Evolutionary conservation across 1,140 invertebrate genomes (phyloP).

Genomic region (Eriocheir sinensis): DNA sequence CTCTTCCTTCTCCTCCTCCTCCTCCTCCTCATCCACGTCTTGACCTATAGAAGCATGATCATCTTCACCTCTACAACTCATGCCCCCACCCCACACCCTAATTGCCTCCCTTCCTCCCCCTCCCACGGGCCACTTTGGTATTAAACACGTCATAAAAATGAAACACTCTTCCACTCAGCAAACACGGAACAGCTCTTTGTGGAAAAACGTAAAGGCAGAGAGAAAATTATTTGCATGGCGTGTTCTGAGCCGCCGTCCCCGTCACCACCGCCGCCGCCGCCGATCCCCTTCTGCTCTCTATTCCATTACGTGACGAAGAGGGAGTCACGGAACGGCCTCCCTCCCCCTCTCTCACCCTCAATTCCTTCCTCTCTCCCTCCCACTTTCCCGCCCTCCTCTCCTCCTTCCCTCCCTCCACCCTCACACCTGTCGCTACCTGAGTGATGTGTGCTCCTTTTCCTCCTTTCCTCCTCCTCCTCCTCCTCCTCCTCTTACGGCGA

Average conservation of each 20-base stretch:
- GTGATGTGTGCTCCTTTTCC: too few species aligned
- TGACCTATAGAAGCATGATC: not conserved
- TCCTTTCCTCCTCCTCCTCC: not conserved
- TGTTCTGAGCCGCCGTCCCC: not conserved
- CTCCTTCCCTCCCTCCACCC: too few species aligned
- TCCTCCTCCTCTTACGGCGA: not conserved
- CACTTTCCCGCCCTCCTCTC: too few species aligned
- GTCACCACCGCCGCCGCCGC: too few species aligned
- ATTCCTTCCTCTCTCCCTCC: too few species aligned
- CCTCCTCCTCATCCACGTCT: not conserved
- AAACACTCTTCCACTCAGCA: not conserved
- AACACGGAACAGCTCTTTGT: not conserved
- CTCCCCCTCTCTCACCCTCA: too few species aligned
- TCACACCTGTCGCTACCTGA: too few species aligned
- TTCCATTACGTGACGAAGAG: not conserved
- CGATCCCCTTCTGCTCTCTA: too few species aligned
- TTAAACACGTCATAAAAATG: conserved; percentile 26
- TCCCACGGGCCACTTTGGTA: not conserved
- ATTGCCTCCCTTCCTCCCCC: too few species aligned
- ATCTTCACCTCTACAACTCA: not conserved
- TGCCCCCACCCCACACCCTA: not conserved
- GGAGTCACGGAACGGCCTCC: not conserved
- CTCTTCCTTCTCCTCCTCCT: not conserved
- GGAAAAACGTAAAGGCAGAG: not conserved
- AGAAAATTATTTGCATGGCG: conserved; percentile 15